Evolutionary conservation across 2,888 invertebrate species (phyloP), one percentile per base, ranked within the genome.

Genomic region (Prosapia bicincta): DNA sequence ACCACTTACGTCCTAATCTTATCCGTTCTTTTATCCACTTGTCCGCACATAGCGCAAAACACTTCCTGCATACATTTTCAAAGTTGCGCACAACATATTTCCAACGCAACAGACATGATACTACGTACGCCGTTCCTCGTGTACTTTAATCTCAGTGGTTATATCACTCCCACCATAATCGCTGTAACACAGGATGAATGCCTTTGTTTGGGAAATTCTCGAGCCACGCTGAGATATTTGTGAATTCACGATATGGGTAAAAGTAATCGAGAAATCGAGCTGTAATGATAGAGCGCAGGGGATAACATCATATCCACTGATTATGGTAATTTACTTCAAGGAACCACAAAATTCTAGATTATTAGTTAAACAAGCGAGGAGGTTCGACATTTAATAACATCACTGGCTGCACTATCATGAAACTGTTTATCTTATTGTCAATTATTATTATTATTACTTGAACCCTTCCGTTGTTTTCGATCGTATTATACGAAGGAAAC

Each of bases 251-350:
- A 54, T 54, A 54, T 54, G 54, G 54, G 54, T 54, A 54, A 54
- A n/a, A 54, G 54, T 54, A 54, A 54, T 54, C 54, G 54, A 54
- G 54, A 54, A 54, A 54, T 54, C 54, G 54, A 54, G 54, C 54
- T 20, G 54, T 54, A 54, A 54, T 54, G n/a, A 54, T 54, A 54
- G 54, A 54, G 54, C 54, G 54, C 20, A 1, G 20, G 13, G 54
- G 20, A 54, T 20, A 54, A 54, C 54, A 54, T 54, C 54, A 54
- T 54, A 54, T 54, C 20, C 54, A 54, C 13, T 54, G 54, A 54
- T 54, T 54, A 54, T 54, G 54, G 54, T 54, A 54, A 54, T 54
- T 54, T 54, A 20, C 54, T 54, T 20, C 10, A 54, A 54, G 54
- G 54, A 54, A 54, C 54, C 54, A 54, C 54, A 54, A 54, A 54